Evolutionary conservation across 2,888 invertebrate species (phyloP).

Genomic region (Poecilus cupreus): DNA sequence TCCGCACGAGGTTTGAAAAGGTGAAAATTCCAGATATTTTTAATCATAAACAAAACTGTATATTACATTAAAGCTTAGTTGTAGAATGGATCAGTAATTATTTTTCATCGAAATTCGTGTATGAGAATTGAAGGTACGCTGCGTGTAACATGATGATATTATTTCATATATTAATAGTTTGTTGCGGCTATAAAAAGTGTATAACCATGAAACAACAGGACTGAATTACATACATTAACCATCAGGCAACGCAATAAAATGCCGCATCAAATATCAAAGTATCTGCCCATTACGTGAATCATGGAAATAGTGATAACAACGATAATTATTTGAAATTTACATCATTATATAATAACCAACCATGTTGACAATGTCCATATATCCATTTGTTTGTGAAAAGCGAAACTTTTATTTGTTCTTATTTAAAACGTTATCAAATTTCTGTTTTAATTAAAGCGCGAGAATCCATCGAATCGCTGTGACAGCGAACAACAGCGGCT

Average conservation of each 20-base stretch:
- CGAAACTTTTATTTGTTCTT: background rate
- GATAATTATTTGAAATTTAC: conserved; percentile 20
- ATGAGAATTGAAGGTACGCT: background rate
- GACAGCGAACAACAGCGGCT: conserved; percentile 1
- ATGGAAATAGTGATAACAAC: conserved; percentile 22
- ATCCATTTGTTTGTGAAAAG: background rate
- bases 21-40: no score
- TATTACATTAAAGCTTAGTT: no score
- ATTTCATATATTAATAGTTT: conserved; percentile 33
- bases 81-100: background rate
- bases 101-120: background rate
- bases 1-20: background rate
- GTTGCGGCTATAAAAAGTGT: conserved; percentile 24
- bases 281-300: background rate
- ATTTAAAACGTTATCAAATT: conserved; percentile 35
- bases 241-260: conserved; percentile 18
- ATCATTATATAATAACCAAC: background rate
- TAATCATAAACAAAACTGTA: no score
- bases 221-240: conserved; percentile 36
- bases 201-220: conserved; percentile 24
- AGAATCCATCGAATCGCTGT: conserved; percentile 4
- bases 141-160: conserved; percentile 1
- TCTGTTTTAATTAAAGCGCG: conserved; percentile 45
- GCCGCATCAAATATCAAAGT: conserved; percentile 27
- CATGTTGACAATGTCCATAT: background rate